Percentiles rank a stretch among this genome's conserved stretches.
Evolutionary conservation across 2,113 vertebrate genomes (phyloP).

Genomic region (Ptilonorhynchus violaceus): DNA sequence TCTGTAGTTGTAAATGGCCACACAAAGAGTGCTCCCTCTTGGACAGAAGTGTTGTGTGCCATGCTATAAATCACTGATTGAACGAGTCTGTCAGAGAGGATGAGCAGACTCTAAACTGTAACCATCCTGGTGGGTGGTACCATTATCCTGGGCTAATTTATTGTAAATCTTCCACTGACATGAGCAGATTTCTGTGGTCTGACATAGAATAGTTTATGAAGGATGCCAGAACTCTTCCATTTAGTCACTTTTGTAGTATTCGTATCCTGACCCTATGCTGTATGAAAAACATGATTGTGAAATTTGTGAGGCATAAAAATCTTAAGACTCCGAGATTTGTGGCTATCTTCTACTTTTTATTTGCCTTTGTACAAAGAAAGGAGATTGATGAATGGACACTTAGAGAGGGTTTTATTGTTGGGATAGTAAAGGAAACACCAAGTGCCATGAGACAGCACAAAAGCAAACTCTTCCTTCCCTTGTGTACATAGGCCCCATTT

Average conservation of each 20-base stretch:
- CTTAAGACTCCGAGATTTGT: background rate
- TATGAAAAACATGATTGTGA: background rate
- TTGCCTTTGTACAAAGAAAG: background rate
- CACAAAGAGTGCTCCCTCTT: background rate
- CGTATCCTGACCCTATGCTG: background rate
- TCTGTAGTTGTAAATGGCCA: background rate
- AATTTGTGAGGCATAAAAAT: background rate
- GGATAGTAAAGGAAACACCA: background rate
- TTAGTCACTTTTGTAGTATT: background rate
- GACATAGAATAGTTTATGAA: background rate
- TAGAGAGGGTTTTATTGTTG: background rate
- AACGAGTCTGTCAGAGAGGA: background rate
- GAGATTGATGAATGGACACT: background rate
- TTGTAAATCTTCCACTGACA: background rate
- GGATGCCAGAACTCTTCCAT: constrained; percentile 20
- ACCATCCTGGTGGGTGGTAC: background rate
- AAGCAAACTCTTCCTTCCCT: background rate
- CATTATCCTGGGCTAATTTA: background rate
- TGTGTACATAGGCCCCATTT: background rate
- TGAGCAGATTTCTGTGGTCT: background rate
- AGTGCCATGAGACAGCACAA: background rate
- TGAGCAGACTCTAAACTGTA: constrained; percentile 15
- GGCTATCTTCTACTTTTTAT: background rate
- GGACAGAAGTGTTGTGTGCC: background rate
- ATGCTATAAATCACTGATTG: background rate